Evolutionary conservation across 2,113 vertebrate genomes (phyloP), one percentile per base, ranked within the genome.

Genomic region (Vulpes lagopus): DNA sequence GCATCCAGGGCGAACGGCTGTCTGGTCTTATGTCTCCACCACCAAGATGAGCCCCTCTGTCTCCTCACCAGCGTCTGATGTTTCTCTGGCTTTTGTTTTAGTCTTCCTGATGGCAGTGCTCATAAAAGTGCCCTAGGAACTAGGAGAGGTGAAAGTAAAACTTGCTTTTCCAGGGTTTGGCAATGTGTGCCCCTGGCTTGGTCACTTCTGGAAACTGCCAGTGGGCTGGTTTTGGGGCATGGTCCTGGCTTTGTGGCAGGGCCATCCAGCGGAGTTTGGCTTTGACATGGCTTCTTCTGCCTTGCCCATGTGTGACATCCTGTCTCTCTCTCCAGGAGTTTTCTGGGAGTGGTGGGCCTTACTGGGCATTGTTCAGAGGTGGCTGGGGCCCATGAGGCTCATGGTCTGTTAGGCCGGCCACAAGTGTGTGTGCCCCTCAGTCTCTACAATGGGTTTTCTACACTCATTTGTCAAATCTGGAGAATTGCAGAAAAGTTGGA

Each of bases 381-480:
- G 79, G 62, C 30, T 1, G 60, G 32, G 80, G 23, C 38, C 57
- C 1, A 5, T 0, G 11, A 25, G 32, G 23, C 38, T 49, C 1
- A 7, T 0, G 7, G 20, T 11, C 23, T 14, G 3, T 65, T 23
- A 27, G 90, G 20, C 57, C 2, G 1, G 25, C 60, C 30, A 15
- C 3, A 10, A 1, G 49, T 23, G 0, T 14, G 20, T 38, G 38
- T 0, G 2, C 62, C 55, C n/a, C 25, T 11, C 38, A 0, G 2
- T 20, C 25, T 67, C 57, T 35, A 1, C n/a, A 25, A 4, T 0
- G 9, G 43, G 79, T 20, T 71, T 76, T 69, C 91, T 32, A 2
- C 8, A 51, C 62, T 51, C 74, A 0, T 11, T 80, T 14, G 73
- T 85, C n/a, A 49, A 32, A 6, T 73, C 5, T 30, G 64, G 64